Evolutionary conservation across 2,888 invertebrate species (phyloP), one percentile per base, ranked within the genome.

Genomic region (Epirrhoe alternata): DNA sequence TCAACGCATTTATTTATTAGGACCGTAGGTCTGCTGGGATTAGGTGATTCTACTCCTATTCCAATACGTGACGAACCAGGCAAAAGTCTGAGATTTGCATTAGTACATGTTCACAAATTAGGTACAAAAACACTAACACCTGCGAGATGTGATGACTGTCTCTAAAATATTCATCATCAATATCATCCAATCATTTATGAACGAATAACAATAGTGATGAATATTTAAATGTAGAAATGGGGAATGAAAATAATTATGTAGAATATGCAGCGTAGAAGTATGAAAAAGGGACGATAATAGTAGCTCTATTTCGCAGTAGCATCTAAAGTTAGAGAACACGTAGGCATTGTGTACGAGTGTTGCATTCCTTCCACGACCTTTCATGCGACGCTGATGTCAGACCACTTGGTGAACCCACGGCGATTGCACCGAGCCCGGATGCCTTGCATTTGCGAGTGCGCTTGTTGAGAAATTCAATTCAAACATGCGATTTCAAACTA

Each of bases 331-430:
- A 47, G 49, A 64, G 60, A 67, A 62, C 66, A 70, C 66, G 74
- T 70, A 70, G 67, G 65, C 65, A 62, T 69, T 62, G 69, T 74
- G 70, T 55, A 66, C 69, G 68, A 66, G 74, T 63, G 59, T 66
- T 71, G 73, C 74, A 74, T 75, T 74, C 70, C 55, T 61, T 59
- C 54, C 51, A 61, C 75, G 75, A 78, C 77, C 78, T 79, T 76
- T 77, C 64, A 67, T 59, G 70, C 72, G 62, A 70, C 60, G 58
- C 67, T 71, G 68, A 73, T 70, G 69, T 71, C 66, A 68, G 59
- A 53, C 63, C 49, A 53, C 57, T 63, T 62, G 61, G 51, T 33
- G 67, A 69, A 68, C 67, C 68, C 66, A 59, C 64, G 62, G 42
- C 38, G 38, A 61, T 65, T 69, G 64, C 64, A 50, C 51, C 53